Evolutionary conservation across 2,113 vertebrate genomes (phyloP).

Genomic region (Sylvietta virens): DNA sequence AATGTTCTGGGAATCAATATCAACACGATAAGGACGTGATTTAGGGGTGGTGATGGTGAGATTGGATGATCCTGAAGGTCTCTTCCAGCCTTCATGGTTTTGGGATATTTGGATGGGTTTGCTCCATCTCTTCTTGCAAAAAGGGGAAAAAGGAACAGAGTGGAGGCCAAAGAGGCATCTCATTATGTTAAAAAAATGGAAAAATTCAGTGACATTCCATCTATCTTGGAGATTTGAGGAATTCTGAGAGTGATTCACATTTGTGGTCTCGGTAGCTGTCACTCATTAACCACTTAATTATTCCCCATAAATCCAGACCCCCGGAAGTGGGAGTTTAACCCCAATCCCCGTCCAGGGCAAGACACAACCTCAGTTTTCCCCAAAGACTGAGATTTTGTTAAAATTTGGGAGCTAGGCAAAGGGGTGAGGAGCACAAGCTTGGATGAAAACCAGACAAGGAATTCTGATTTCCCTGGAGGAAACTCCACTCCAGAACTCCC

Average conservation of each 20-base stretch:
- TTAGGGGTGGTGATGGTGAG: neutral
- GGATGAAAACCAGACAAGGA: neutral
- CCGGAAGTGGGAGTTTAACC: neutral
- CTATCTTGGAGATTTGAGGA: conserved; percentile 48
- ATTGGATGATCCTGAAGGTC: neutral
- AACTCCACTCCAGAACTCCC: neutral
- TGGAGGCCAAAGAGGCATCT: conserved; percentile 47
- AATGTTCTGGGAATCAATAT: neutral
- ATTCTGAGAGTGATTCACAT: neutral
- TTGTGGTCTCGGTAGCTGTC: neutral
- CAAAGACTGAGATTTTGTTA: neutral
- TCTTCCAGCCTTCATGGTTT: neutral
- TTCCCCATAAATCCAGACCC: neutral
- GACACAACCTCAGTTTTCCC: neutral
- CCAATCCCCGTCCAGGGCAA: neutral
- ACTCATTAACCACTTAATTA: neutral
- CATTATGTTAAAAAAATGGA: conserved; percentile 48
- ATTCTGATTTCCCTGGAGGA: neutral
- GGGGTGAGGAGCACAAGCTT: neutral
- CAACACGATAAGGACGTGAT: neutral
- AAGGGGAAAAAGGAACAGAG: conserved; percentile 19
- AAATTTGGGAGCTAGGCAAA: neutral
- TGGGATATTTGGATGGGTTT: neutral
- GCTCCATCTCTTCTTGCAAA: neutral
- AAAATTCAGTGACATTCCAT: conserved; percentile 56